Conservation (phyloP, 2,888 invertebrate genomes). For the Pilophorus perplexus region DNA sequence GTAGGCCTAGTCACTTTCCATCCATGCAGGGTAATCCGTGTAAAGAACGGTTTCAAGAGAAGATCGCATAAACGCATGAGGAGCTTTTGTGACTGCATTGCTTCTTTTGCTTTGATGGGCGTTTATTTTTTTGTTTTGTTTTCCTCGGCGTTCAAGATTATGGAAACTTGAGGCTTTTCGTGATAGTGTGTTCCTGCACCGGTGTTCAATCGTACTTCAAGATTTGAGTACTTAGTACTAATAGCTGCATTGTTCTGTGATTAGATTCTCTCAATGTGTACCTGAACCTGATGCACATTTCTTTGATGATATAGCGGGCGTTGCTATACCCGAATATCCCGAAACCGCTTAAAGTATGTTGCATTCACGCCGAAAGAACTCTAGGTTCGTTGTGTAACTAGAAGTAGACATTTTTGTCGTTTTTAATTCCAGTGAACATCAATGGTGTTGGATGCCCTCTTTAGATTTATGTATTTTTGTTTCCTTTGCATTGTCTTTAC, state of each 20-base stretch:
- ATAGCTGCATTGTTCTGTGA: no score
- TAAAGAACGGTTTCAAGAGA: no score
- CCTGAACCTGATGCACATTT: no score
- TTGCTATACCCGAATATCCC: no score
- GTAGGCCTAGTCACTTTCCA: no score
- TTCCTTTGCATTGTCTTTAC: slow-evolving; percentile 22
- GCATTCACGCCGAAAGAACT: neutral
- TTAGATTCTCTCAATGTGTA: no score
- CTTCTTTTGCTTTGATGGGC: slow-evolving; percentile 25
- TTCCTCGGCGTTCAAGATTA: neutral
- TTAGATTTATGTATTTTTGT: slow-evolving; percentile 1
- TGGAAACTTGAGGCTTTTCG: slow-evolving; percentile 13
- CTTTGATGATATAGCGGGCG: no score
- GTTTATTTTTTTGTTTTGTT: slow-evolving; percentile 4
- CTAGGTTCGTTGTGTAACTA: neutral
- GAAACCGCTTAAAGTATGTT: slow-evolving; percentile 16
- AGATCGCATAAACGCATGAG: no score
- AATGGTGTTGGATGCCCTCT: slow-evolving; percentile 2
- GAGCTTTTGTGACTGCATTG: slow-evolving; percentile 23
- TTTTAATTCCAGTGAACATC: slow-evolving; percentile 1
- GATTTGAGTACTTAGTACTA: no score
- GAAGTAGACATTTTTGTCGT: neutral
- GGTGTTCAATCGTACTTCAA: no score
- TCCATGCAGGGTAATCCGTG: no score
- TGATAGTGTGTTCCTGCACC: no score